These are phyloP conservation scores for Dynastes grantii DNA, from an alignment of 2,888 invertebrate species.

Conservation along the genomic window DNA sequence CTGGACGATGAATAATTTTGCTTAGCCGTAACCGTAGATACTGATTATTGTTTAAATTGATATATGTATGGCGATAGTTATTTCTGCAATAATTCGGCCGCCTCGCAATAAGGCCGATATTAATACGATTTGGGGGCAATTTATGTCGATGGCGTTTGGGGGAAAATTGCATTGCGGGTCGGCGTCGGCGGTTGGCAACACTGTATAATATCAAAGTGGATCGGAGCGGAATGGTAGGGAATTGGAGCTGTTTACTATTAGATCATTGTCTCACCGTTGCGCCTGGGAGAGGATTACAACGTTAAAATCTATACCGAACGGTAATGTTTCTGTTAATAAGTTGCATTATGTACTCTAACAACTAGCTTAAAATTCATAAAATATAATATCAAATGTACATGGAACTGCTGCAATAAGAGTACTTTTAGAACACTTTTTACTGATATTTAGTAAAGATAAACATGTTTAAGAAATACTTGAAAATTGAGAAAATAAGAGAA, in stretches of 20 bases:
- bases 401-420: too few species aligned
- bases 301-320: too few species aligned
- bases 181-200: neutral
- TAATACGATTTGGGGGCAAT: slow-evolving; percentile 48
- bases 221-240: neutral
- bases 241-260: neutral
- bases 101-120: slow-evolving; percentile 49
- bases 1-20: slow-evolving; percentile 51
- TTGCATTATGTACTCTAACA: too few species aligned
- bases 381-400: too few species aligned
- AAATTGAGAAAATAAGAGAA: too few species aligned
- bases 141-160: slow-evolving; percentile 31
- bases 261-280: neutral
- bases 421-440: too few species aligned
- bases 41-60: slow-evolving; percentile 53
- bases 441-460: too few species aligned
- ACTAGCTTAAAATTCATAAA: too few species aligned
- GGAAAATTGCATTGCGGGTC: slow-evolving; percentile 36
- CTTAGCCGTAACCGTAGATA: slow-evolving; percentile 51
- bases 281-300: too few species aligned
- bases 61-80: slow-evolving; percentile 51
- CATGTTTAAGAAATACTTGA: too few species aligned
- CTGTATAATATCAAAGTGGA: slow-evolving; percentile 7
- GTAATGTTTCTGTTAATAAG: too few species aligned
- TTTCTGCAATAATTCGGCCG: slow-evolving; percentile 44